Evolutionary conservation across 2,113 vertebrate genomes (phyloP).

Genomic region (Tonatia bakeri): DNA sequence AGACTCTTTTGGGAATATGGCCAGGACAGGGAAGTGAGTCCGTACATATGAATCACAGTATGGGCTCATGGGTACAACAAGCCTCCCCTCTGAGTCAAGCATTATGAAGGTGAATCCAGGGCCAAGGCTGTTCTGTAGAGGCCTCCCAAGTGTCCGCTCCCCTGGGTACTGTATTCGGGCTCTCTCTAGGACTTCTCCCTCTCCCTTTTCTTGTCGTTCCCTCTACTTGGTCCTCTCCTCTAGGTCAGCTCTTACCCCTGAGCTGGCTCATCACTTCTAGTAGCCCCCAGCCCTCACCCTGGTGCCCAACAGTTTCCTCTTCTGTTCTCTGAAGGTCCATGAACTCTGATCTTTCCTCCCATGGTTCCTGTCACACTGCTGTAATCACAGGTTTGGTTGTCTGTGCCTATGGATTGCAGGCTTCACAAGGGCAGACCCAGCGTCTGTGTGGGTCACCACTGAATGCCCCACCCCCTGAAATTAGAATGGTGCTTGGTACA

Average conservation of each 20-base stretch:
- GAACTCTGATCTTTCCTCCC: background rate
- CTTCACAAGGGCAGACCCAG: background rate
- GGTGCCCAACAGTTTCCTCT: background rate
- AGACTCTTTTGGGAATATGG: background rate
- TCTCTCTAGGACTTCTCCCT: background rate
- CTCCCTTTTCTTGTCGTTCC: background rate
- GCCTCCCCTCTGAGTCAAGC: background rate
- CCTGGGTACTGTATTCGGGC: background rate
- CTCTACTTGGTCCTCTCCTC: background rate
- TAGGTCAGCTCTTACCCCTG: background rate
- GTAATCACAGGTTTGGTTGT: background rate
- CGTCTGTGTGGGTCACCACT: background rate
- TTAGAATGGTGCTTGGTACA: background rate
- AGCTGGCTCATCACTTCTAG: background rate
- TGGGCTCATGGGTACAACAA: rapidly evolving
- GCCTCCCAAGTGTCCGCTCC: rapidly evolving
- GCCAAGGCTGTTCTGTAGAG: background rate
- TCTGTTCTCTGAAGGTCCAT: background rate
- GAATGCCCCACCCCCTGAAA: background rate
- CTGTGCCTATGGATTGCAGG: background rate
- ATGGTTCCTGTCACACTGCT: background rate
- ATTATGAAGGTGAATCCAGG: background rate
- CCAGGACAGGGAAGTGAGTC: background rate
- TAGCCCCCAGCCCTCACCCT: too few relatives aligned
- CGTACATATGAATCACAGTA: background rate